Conservation (phyloP, 2,113 vertebrate species). For the Gracilinanus agilis region DNA sequence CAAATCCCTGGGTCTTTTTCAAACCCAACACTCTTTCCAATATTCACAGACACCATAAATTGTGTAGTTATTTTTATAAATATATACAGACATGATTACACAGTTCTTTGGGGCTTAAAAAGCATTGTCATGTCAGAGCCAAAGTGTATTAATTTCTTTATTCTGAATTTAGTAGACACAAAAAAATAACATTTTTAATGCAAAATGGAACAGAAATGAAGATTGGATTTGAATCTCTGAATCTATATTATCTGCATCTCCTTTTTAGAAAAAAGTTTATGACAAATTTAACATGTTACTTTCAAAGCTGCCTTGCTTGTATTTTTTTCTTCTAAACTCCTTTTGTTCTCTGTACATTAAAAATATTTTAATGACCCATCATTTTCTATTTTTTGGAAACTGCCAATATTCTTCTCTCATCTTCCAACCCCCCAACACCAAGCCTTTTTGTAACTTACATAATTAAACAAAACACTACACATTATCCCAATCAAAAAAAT, state of each 20-base stretch:
- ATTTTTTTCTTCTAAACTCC: not conserved
- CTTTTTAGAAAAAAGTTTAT: not conserved
- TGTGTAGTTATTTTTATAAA: not conserved
- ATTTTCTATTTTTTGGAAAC: not conserved
- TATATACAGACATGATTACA: not conserved
- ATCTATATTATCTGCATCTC: not conserved
- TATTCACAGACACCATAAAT: not conserved
- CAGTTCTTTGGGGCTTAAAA: not conserved
- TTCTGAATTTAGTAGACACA: not conserved
- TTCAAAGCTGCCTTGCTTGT: not conserved
- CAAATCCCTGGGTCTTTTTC: not conserved
- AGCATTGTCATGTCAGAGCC: not conserved
- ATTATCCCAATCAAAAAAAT: not conserved
- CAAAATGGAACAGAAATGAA: not conserved
- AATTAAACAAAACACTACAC: not conserved
- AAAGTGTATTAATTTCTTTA: not conserved
- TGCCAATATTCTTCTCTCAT: not conserved
- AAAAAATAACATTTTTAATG: not conserved
- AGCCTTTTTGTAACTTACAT: not conserved
- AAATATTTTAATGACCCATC: not conserved
- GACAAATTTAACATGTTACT: not conserved
- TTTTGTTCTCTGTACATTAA: not conserved
- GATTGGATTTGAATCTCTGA: not conserved
- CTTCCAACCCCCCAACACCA: not conserved
- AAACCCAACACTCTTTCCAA: not conserved